Percentiles rank a stretch among this genome's conserved stretches.
Conservation (phyloP, 2,797 vertebrate genomes). For the Alauda arvensis region DNA sequence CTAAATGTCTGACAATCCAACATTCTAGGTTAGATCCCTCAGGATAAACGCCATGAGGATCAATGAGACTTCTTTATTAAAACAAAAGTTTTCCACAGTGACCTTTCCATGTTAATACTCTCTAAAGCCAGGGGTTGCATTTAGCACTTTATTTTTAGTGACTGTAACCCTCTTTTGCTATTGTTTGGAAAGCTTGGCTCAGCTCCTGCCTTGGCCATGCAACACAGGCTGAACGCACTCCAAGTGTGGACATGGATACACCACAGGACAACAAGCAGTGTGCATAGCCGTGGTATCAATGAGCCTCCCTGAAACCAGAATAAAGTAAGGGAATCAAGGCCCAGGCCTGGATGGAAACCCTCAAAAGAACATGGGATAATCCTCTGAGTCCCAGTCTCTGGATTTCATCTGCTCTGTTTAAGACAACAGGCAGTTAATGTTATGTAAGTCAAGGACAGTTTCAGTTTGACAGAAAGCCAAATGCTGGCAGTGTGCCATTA, state of each 20-base stretch:
- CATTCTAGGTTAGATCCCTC: slow-evolving; percentile 5
- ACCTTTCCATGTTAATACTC: slow-evolving; percentile 55
- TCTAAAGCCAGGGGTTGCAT: slow-evolving; percentile 17
- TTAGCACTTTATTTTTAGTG: slow-evolving; percentile 61
- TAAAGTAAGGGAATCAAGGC: slow-evolving; percentile 10
- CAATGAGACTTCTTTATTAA: slow-evolving; percentile 43
- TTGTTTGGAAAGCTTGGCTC: slow-evolving; percentile 57
- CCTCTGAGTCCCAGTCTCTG: background rate
- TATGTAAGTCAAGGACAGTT: background rate
- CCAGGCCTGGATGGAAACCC: background rate
- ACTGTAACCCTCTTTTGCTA: slow-evolving; percentile 28
- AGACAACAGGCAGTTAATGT: background rate
- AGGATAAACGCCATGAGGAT: slow-evolving; percentile 21
- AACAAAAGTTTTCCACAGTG: slow-evolving; percentile 55
- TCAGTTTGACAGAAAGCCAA: background rate
- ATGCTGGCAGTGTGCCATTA: background rate
- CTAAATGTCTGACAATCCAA: slow-evolving; percentile 27
- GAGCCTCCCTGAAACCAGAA: slow-evolving; percentile 22
- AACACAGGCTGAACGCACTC: slow-evolving; percentile 32
- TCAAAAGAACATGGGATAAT: background rate
- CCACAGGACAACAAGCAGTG: background rate
- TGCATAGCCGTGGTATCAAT: background rate
- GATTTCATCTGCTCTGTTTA: background rate
- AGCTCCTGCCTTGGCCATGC: slow-evolving; percentile 27
- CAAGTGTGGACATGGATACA: slow-evolving; percentile 50